Evolutionary conservation across 2,113 vertebrate species (phyloP).

Genomic region (Anarrhichthys ocellatus): DNA sequence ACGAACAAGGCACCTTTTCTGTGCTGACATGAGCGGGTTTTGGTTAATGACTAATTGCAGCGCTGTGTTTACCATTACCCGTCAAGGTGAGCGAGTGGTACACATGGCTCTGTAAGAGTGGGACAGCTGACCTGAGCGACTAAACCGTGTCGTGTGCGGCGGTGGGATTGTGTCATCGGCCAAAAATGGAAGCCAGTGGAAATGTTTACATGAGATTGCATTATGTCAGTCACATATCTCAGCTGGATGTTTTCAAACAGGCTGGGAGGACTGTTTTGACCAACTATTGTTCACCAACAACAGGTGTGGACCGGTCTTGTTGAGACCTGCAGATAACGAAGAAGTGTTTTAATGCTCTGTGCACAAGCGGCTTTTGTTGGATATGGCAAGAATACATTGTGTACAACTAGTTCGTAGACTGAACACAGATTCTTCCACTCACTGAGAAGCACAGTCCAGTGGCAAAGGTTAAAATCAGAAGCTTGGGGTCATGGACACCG

Average conservation of each 20-base stretch:
- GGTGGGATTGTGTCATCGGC: conserved; percentile 59
- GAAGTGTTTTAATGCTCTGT: conserved; percentile 34
- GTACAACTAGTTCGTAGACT: conserved; percentile 1
- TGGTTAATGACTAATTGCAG: conserved; percentile 78
- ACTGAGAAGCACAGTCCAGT: background rate
- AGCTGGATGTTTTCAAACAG: conserved; percentile 42
- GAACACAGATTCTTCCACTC: conserved; percentile 6
- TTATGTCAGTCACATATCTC: conserved; percentile 47
- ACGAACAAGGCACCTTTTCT: conserved; percentile 63
- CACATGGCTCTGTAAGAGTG: conserved; percentile 26
- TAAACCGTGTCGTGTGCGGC: background rate
- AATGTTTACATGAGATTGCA: conserved; percentile 61
- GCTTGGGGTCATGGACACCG: conserved; percentile 57
- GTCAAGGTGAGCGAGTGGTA: conserved; percentile 64
- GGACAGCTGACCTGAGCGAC: conserved; percentile 48
- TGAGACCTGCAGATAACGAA: conserved; percentile 60
- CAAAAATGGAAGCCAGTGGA: conserved; percentile 62
- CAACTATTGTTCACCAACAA: conserved; percentile 55
- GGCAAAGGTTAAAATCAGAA: conserved; percentile 58
- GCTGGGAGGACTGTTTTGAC: conserved; percentile 40
- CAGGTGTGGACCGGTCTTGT: conserved; percentile 72
- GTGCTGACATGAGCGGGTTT: conserved; percentile 48
- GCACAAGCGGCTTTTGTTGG: conserved; percentile 6
- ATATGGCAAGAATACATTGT: conserved; percentile 1
- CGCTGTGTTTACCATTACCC: conserved; percentile 62